phyloP scores from a whole-genome alignment of 2,797 vertebrate species.

The Sardinella longiceps region DNA sequence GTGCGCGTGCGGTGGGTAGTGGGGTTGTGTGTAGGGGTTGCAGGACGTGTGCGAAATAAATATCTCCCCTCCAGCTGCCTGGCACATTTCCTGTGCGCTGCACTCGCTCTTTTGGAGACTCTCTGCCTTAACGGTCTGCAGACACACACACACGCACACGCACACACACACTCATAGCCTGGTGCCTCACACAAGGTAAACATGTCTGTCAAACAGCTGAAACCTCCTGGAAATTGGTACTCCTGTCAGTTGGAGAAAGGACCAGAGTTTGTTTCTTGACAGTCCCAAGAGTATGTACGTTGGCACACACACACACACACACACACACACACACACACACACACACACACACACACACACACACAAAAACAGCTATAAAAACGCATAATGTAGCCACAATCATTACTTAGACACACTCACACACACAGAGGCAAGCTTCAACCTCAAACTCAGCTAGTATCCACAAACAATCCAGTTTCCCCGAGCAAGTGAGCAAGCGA shows the following conservation, averaged over 20 bases:
- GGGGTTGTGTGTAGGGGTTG: neutral
- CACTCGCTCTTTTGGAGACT: neutral
- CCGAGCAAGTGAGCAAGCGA: neutral
- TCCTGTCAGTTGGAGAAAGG: conserved; percentile 44
- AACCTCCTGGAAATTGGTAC: conserved; percentile 58
- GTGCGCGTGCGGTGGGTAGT: too few relatives aligned
- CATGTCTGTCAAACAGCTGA: conserved; percentile 69
- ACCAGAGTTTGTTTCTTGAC: neutral
- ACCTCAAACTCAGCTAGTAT: neutral
- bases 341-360: neutral
- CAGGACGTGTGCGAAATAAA: neutral
- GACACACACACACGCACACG: neutral
- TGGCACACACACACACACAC: neutral
- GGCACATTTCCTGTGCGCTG: neutral
- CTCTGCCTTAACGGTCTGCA: conserved; percentile 51
- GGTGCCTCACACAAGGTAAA: conserved; percentile 58
- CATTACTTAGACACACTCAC: neutral
- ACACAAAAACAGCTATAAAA: neutral
- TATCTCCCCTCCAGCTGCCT: conserved; percentile 7
- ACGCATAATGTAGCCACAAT: neutral
- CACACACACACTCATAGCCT: neutral
- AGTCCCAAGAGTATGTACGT: neutral
- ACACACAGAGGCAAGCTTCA: conserved; percentile 2
- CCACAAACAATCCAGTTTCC: conserved; percentile 7
- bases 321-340: neutral